Evolutionary conservation across 2,888 invertebrate genomes (phyloP), one percentile per base, ranked within the genome.

Genomic region (Hyppa rectilinea): DNA sequence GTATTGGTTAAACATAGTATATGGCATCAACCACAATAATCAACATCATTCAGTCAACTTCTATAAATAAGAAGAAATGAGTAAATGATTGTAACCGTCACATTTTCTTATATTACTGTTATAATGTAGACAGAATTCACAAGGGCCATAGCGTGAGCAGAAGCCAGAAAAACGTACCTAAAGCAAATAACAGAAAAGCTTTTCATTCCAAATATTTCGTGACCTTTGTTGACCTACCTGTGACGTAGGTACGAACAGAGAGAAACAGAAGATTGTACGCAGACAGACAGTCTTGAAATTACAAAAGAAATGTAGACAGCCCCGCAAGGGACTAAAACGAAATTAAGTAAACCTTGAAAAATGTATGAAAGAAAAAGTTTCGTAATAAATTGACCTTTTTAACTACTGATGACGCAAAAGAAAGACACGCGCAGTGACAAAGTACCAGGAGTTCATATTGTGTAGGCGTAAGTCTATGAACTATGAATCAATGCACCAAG

Each of bases 191-290:
- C 43, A 61, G 17, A 75, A 60, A 73, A 78, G 60, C 66, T 58
- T 74, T 68, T 65, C 64, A 76, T 76, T 71, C 78, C 63, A 63
- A 63, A 80, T 69, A 75, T 69, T 72, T 50, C 34, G 31, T 77
- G 82, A 84, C 84, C 84, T 83, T 83, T 71, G 77, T 76, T 83
- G 82, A 83, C 82, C 82, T 84, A 81, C 78, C 81, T 62, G 70
- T 75, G 82, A 82, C 83, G 84, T 84, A 66, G 17, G n/a, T 84
- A 66, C n/a, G n/a, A 26, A 63, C 3, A 20, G 67, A 72, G 14
- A 53, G 66, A 81, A 67, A 79, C 63, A 58, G 34, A 67, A 47
- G 10, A 71, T 71, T 64, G 53, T 68, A 78, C 72, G 63, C 68
- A 75, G 56, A 56, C 45, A 64, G 56, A 63, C 62, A 43, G 40